These are phyloP conservation scores for Alligator mississippiensis DNA, from an alignment of 2,113 vertebrate species.

Conservation along the genomic window DNA sequence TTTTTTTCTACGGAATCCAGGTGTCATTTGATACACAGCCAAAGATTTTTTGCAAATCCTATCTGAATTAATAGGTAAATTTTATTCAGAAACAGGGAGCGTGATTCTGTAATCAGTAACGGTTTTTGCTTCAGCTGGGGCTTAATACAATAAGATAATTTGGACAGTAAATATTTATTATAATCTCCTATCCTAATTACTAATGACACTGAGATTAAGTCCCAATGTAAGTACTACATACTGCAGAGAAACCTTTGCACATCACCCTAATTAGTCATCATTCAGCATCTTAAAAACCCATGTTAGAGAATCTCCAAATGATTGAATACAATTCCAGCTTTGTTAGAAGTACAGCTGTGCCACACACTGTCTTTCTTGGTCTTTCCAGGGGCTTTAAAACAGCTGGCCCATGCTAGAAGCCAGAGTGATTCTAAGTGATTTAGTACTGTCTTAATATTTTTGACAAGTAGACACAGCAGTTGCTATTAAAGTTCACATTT, in stretches of 20 bases:
- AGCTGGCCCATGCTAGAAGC: background rate
- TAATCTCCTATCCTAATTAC: background rate
- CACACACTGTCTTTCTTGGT: background rate
- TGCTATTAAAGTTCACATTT: background rate
- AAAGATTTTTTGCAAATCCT: background rate
- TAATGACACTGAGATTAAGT: background rate
- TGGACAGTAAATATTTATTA: background rate
- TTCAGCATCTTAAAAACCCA: background rate
- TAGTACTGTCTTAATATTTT: background rate
- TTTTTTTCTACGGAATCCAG: background rate
- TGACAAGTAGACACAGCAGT: background rate
- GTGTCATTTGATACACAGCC: background rate
- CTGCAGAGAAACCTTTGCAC: background rate
- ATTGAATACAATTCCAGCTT: background rate
- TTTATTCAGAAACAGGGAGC: background rate
- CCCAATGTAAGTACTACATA: background rate
- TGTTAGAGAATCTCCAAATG: background rate
- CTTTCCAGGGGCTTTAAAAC: background rate
- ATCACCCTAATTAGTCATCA: background rate
- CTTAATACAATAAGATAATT: background rate
- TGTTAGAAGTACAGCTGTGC: background rate
- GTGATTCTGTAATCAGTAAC: too few relatives aligned
- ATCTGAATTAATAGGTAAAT: background rate
- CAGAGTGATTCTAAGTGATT: background rate
- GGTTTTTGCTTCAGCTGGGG: background rate